Conservation (phyloP, 2,113 vertebrate species). For the Ictalurus furcatus region DNA sequence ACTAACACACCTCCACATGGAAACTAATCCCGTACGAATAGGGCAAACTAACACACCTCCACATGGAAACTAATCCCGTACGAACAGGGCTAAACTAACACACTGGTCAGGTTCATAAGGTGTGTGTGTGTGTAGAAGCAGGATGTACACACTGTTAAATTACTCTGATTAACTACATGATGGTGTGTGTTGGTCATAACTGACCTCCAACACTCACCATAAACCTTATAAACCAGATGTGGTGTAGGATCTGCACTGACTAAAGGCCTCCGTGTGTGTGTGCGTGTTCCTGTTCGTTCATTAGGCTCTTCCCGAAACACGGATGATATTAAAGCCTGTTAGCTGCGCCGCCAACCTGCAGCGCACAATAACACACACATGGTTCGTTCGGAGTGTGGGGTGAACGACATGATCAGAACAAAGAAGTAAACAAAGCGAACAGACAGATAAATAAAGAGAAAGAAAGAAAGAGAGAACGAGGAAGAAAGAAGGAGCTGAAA, state of each 20-base stretch:
- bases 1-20: too few relatives aligned
- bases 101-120: neutral
- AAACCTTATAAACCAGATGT: neutral
- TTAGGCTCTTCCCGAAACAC: neutral
- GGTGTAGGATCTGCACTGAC: neutral
- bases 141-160: neutral
- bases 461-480: neutral
- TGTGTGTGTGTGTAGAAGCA: neutral
- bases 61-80: neutral
- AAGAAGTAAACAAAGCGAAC: neutral
- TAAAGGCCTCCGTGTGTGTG: neutral
- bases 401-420: neutral
- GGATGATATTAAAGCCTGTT: neutral
- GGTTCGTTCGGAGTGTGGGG: too few relatives aligned
- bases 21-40: too few relatives aligned
- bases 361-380: neutral
- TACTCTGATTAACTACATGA: neutral
- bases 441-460: neutral
- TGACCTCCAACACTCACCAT: neutral
- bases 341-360: neutral
- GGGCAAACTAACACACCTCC: neutral
- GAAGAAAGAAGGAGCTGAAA: constrained; percentile 1
- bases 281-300: neutral
- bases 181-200: neutral
- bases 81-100: neutral